These are phyloP conservation scores for Catharus ustulatus DNA, from an alignment of 2,797 vertebrate genomes.

Conservation along the genomic window DNA sequence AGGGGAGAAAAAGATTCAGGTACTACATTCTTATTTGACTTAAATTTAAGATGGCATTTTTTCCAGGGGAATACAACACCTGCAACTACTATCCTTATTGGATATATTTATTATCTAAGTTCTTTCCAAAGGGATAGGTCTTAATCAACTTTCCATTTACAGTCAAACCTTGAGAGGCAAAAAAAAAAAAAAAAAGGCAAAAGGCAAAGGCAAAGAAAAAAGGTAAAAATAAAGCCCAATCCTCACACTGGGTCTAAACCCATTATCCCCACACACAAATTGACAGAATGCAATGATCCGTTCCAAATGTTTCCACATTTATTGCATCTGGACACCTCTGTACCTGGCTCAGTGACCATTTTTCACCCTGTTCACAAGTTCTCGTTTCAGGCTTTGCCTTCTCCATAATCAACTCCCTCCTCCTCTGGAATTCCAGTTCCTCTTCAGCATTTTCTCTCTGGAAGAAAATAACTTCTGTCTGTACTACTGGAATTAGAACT, in stretches of 20 bases:
- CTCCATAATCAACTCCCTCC: slow-evolving; percentile 82
- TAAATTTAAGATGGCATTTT: not conserved
- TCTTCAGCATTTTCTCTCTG: slow-evolving; percentile 74
- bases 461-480: slow-evolving; percentile 18
- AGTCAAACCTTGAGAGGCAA: not conserved
- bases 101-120: not conserved
- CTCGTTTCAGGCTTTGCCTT: slow-evolving; percentile 76
- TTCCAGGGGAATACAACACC: not conserved
- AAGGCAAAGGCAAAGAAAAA: not conserved
- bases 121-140: not conserved
- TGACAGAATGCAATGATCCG: not conserved
- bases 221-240: not conserved
- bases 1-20: not conserved
- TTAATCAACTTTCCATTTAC: not conserved
- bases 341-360: slow-evolving; percentile 78
- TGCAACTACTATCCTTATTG: not conserved
- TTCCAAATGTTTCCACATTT: not conserved
- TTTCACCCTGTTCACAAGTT: slow-evolving; percentile 78
- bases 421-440: slow-evolving; percentile 85
- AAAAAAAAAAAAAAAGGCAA: not conserved
- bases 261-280: not conserved
- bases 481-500: not conserved
- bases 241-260: not conserved
- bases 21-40: not conserved
- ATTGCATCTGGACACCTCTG: not conserved